These are phyloP conservation scores for Ceuthmochares aereus DNA, from an alignment of 2,113 vertebrate species.

Conservation along the genomic window DNA sequence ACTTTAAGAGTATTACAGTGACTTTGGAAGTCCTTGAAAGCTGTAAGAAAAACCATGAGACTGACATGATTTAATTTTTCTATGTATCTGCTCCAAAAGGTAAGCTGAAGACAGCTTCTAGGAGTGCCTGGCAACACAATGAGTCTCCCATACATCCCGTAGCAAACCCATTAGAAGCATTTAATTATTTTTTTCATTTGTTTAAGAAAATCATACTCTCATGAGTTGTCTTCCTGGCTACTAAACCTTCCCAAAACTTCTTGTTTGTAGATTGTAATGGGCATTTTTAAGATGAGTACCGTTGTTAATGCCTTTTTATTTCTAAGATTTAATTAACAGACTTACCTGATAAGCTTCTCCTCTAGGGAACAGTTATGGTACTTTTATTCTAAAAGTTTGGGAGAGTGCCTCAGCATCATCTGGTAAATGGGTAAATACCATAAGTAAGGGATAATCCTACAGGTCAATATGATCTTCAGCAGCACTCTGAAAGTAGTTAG, in stretches of 20 bases:
- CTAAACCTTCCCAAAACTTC: background rate
- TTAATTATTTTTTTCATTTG: background rate
- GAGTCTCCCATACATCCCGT: background rate
- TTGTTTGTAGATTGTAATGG: background rate
- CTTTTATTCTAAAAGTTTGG: background rate
- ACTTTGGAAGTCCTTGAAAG: constrained; percentile 2
- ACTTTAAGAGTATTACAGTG: constrained; percentile 8
- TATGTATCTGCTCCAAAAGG: background rate
- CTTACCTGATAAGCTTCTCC: background rate
- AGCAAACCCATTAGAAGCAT: background rate
- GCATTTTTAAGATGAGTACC: background rate
- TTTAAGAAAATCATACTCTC: background rate
- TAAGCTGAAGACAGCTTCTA: background rate
- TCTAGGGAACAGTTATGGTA: background rate
- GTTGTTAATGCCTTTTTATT: background rate
- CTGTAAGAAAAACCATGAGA: background rate
- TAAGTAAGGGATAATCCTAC: background rate
- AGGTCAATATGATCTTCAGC: background rate
- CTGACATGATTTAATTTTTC: background rate
- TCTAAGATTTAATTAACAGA: background rate
- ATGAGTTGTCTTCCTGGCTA: background rate
- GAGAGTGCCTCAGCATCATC: background rate
- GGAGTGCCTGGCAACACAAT: background rate
- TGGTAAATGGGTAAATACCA: constrained; percentile 15
- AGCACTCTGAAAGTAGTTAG: background rate